A percentile compares a stretch with the other conserved stretches of the same genome.
Evolutionary conservation across 2,888 invertebrate species (phyloP).

Genomic region (Empis stercorea): DNA sequence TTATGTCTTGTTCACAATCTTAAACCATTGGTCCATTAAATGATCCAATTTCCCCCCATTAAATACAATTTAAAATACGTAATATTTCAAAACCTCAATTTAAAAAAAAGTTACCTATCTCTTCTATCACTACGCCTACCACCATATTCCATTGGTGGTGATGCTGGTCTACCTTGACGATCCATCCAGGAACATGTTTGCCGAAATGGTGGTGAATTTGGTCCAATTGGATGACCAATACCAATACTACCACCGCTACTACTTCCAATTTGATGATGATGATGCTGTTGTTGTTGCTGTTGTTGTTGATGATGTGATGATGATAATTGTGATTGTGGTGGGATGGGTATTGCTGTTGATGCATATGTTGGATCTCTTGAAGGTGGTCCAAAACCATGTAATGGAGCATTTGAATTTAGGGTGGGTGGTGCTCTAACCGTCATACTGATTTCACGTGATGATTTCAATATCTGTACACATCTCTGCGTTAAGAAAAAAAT

Average conservation of each 20-base stretch:
- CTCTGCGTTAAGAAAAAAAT: conserved; percentile 38
- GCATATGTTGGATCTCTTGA: conserved; percentile 35
- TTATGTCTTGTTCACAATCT: no score
- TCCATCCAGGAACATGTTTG: conserved; percentile 94
- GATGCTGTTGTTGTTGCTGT: conserved; percentile 10
- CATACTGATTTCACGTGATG: conserved; percentile 78
- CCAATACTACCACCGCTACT: conserved; percentile 13
- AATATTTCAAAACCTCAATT: no score
- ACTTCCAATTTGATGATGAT: conserved; percentile 3
- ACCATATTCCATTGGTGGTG: conserved; percentile 58
- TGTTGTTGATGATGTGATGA: conserved; percentile 10
- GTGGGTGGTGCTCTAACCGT: conserved; percentile 68
- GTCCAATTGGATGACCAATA: conserved; percentile 28
- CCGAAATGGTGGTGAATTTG: conserved; percentile 38
- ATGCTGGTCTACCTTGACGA: conserved; percentile 75
- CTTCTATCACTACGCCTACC: conserved; percentile 33
- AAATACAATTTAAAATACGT: no score
- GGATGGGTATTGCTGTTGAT: conserved; percentile 27
- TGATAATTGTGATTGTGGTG: conserved; percentile 25
- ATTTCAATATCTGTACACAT: conserved; percentile 70
- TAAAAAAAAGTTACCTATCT: no score
- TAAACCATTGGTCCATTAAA: no score
- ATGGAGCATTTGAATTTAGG: conserved; percentile 50
- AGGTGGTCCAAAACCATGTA: conserved; percentile 39
- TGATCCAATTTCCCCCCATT: no score